Percentiles rank a stretch among this genome's conserved stretches.
Conservation (phyloP, 2,888 invertebrate genomes). For the Didymodactylos carnosus region DNA sequence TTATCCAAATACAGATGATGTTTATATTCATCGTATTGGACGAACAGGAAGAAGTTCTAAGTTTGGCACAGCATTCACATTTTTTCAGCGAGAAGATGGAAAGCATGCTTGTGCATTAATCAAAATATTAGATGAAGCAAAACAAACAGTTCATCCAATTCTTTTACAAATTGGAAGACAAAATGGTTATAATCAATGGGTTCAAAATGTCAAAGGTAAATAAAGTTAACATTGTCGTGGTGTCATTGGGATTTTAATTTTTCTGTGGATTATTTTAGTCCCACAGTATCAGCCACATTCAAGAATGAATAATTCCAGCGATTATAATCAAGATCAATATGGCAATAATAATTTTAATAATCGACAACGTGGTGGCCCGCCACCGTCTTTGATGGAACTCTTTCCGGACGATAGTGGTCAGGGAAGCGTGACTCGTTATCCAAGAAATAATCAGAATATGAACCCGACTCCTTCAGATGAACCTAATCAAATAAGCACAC, state of each 20-base stretch:
- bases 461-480: too few relatives aligned
- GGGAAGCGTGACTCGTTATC: too few relatives aligned
- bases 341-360: not conserved
- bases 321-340: not conserved
- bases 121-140: slow-evolving; percentile 68
- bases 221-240: too few relatives aligned
- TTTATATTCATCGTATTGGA: slow-evolving; percentile 90
- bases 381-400: too few relatives aligned
- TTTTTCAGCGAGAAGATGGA: slow-evolving; percentile 73
- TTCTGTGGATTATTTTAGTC: too few relatives aligned
- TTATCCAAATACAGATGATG: slow-evolving; percentile 87
- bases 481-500: too few relatives aligned
- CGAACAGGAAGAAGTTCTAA: slow-evolving; percentile 78
- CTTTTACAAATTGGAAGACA: not conserved
- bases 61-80: slow-evolving; percentile 82
- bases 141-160: not conserved
- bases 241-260: too few relatives aligned
- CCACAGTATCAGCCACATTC: not conserved
- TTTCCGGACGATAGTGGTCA: too few relatives aligned
- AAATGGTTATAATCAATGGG: not conserved
- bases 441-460: too few relatives aligned
- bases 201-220: not conserved
- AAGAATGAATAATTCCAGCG: not conserved
- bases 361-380: too few relatives aligned
- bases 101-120: slow-evolving; percentile 77